phyloP scores from a whole-genome alignment of 2,113 vertebrate genomes.

The Anseranas semipalmata region DNA sequence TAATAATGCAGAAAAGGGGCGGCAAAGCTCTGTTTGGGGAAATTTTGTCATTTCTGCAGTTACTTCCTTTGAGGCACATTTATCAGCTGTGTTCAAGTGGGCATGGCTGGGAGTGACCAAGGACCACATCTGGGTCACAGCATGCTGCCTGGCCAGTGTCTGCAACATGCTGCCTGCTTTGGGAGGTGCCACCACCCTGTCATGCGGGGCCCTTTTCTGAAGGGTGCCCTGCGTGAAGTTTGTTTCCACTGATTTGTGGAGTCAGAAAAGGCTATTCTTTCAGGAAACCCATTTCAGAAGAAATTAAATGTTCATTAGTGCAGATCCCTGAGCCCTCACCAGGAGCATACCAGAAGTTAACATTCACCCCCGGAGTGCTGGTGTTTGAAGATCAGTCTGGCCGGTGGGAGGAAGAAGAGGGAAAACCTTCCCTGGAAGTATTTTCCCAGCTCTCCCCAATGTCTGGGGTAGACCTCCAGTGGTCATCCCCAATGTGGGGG shows the following conservation, averaged over 20 bases:
- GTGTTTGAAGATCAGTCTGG: too few species aligned
- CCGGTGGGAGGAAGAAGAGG: not conserved
- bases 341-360: too few species aligned
- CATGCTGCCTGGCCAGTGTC: not conserved
- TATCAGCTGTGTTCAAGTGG: not conserved
- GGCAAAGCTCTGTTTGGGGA: not conserved
- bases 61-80: not conserved
- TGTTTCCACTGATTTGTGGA: not conserved
- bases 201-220: not conserved
- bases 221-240: too few species aligned
- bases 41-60: not conserved
- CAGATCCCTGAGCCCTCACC: too few species aligned
- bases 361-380: too few species aligned
- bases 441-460: not conserved
- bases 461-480: not conserved
- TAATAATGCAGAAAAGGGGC: not conserved
- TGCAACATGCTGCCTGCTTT: not conserved
- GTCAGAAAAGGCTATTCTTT: not conserved
- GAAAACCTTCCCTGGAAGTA: not conserved
- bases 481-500: too few species aligned
- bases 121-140: not conserved
- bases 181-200: rapidly evolving
- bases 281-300: not conserved
- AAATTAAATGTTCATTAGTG: not conserved
- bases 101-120: not conserved